phyloP scores from a whole-genome alignment of 2,113 vertebrate species.

The Platichthys flesus region DNA sequence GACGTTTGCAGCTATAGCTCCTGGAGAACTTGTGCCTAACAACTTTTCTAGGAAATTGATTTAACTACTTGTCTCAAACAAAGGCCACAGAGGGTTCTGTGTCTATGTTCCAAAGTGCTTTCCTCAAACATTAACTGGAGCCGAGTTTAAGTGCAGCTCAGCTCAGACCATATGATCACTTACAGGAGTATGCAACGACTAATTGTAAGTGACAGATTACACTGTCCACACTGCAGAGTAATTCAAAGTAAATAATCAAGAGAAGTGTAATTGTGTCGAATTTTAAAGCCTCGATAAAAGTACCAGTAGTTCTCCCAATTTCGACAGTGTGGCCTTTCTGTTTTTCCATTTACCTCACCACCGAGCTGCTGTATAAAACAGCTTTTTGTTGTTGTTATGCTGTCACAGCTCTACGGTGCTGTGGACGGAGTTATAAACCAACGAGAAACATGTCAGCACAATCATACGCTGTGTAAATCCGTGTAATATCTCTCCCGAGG shows the following conservation, averaged over 20 bases:
- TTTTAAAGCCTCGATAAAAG: constrained; percentile 56
- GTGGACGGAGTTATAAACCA: constrained; percentile 37
- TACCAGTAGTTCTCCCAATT: constrained; percentile 40
- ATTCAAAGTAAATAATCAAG: constrained; percentile 38
- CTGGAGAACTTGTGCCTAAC: constrained; percentile 21
- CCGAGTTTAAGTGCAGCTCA: neutral
- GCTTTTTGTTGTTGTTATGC: constrained; percentile 66
- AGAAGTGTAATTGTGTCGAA: constrained; percentile 12
- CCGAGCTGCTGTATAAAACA: constrained; percentile 59
- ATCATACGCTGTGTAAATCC: constrained; percentile 28
- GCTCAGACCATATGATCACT: neutral
- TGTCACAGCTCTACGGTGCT: constrained; percentile 57
- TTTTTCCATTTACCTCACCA: constrained; percentile 79
- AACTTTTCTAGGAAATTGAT: constrained; percentile 30
- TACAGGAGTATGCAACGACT: neutral
- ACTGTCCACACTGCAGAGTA: constrained; percentile 7
- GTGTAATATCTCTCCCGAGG: constrained; percentile 28
- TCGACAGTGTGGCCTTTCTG: constrained; percentile 64
- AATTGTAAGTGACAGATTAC: constrained; percentile 23
- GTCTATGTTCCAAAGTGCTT: constrained; percentile 17
- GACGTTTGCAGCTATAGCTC: constrained; percentile 30
- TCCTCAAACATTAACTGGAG: constrained; percentile 32
- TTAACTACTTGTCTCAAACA: constrained; percentile 26
- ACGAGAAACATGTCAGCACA: constrained; percentile 37
- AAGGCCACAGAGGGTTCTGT: constrained; percentile 15